A percentile compares a stretch with the other conserved stretches of the same genome.
These are phyloP conservation scores for Eclectus roratus DNA, from an alignment of 2,113 vertebrate genomes.

Conservation along the genomic window DNA sequence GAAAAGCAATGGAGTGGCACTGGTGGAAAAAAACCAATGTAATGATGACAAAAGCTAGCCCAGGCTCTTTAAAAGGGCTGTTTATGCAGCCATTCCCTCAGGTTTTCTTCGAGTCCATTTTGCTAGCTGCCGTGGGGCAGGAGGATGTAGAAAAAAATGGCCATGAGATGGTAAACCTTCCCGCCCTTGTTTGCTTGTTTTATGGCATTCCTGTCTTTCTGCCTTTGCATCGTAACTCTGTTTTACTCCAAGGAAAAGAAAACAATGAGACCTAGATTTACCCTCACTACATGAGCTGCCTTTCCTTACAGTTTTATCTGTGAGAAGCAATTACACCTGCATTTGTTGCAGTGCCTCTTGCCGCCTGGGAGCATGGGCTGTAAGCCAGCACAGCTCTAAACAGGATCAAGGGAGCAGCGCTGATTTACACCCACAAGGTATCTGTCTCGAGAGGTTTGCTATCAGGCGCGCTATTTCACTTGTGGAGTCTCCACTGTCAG, in stretches of 20 bases:
- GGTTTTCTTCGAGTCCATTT: neutral
- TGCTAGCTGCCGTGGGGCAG: neutral
- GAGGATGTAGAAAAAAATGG: neutral
- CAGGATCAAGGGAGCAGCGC: neutral
- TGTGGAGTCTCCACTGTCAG: neutral
- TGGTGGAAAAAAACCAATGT: neutral
- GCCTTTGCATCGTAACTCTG: neutral
- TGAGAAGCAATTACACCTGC: constrained; percentile 20
- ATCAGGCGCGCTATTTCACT: neutral
- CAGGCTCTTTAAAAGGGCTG: neutral
- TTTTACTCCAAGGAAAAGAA: constrained; percentile 19
- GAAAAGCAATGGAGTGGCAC: constrained; percentile 13
- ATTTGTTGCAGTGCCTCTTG: neutral
- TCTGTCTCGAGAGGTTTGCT: neutral
- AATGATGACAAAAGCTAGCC: neutral
- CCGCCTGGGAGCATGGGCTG: rapidly evolving
- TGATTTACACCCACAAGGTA: neutral
- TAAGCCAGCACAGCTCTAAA: neutral
- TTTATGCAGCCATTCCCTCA: neutral
- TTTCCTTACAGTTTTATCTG: neutral
- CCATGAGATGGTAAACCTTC: neutral
- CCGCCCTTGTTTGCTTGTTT: neutral
- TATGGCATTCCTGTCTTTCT: neutral
- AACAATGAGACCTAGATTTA: neutral
- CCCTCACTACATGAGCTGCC: neutral